phyloP scores from a whole-genome alignment of 2,888 invertebrate species.

The Drosophila vallismaia region DNA sequence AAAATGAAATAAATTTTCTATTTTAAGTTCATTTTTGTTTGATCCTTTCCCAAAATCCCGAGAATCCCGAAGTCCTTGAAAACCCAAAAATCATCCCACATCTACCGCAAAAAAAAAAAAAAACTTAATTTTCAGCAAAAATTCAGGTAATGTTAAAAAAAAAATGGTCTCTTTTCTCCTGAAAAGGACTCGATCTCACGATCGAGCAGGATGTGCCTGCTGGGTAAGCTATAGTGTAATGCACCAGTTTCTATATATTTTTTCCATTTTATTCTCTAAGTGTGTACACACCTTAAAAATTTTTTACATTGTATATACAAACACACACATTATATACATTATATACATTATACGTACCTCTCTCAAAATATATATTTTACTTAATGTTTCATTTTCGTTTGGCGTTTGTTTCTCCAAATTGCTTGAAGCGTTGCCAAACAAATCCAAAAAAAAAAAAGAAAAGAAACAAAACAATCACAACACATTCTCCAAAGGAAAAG shows the following conservation, averaged over 20 bases:
- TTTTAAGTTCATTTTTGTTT: conserved; percentile 68
- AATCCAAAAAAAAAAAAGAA: conserved; percentile 18
- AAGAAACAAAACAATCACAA: conserved; percentile 7
- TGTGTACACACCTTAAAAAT: conserved; percentile 46
- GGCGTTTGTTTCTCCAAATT: conserved; percentile 39
- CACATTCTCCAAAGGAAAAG: conserved; percentile 4
- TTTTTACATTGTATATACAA: conserved; percentile 40
- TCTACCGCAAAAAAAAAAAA: conserved; percentile 21
- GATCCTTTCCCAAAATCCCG: not conserved
- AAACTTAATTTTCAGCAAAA: conserved; percentile 57
- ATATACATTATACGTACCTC: conserved; percentile 12
- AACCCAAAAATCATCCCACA: not conserved
- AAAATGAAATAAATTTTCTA: conserved; percentile 70
- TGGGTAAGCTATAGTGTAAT: conserved; percentile 73
- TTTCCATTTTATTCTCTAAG: conserved; percentile 59
- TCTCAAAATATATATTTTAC: conserved; percentile 17
- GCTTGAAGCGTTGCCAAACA: conserved; percentile 51
- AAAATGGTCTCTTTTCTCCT: conserved; percentile 37
- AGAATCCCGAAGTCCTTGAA: conserved; percentile 1
- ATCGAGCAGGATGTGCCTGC: conserved; percentile 9
- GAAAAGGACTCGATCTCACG: conserved; percentile 17
- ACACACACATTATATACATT: not conserved
- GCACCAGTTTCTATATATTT: conserved; percentile 24
- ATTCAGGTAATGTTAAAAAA: conserved; percentile 62
- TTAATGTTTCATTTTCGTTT: conserved; percentile 31